Conservation (phyloP, 2,113 vertebrate species). For the Sorex araneus region DNA sequence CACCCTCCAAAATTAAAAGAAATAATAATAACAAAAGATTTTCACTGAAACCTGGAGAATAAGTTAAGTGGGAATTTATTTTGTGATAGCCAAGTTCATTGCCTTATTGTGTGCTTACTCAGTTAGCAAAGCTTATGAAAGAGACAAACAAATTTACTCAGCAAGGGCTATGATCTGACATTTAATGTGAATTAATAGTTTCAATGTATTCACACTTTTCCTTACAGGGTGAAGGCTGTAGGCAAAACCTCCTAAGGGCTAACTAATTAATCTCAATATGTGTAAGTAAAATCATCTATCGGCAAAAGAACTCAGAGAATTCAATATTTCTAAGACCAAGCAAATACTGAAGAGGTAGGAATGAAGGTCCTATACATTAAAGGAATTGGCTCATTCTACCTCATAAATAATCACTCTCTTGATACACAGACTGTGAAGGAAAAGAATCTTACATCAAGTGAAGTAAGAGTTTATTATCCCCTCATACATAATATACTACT, state of each 20-base stretch:
- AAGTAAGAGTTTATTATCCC: constrained; percentile 87
- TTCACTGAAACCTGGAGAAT: constrained; percentile 84
- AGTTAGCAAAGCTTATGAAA: constrained; percentile 85
- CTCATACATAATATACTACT: constrained; percentile 82
- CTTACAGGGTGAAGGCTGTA: constrained; percentile 88
- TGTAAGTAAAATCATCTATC: constrained; percentile 88
- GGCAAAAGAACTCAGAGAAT: constrained; percentile 86
- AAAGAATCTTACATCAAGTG: constrained; percentile 82
- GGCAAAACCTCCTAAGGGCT: constrained; percentile 90
- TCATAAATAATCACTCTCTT: constrained; percentile 85
- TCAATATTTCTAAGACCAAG: constrained; percentile 83
- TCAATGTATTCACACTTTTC: constrained; percentile 88
- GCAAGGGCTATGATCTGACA: constrained; percentile 87
- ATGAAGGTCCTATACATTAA: constrained; percentile 86
- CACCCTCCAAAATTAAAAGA: constrained; percentile 80
- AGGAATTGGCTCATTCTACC: constrained; percentile 88
- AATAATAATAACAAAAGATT: constrained; percentile 83
- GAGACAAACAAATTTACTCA: constrained; percentile 86
- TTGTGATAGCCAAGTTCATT: constrained; percentile 80
- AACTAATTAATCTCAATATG: constrained; percentile 92
- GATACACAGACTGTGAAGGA: constrained; percentile 85
- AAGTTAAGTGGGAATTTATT: constrained; percentile 85
- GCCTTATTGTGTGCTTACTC: constrained; percentile 71
- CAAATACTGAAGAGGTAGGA: constrained; percentile 78
- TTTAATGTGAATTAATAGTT: constrained; percentile 89